phyloP scores from a whole-genome alignment of 2,113 vertebrate species.

The Paratilapia polleni region DNA sequence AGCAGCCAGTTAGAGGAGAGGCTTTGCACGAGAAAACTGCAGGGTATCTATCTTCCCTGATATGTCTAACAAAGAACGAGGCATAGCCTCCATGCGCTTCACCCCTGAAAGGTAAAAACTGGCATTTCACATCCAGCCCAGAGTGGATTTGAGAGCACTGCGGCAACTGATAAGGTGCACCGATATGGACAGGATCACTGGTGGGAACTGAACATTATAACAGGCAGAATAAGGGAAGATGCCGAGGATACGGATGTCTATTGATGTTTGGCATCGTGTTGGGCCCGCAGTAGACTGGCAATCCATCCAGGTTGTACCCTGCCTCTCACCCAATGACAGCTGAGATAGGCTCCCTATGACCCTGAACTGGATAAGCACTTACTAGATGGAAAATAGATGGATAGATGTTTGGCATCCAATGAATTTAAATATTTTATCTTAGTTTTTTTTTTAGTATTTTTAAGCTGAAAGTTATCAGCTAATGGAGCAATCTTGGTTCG shows the following conservation, averaged over 20 bases:
- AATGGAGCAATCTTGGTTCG: neutral
- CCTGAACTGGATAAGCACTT: neutral
- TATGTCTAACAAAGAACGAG: too few species aligned
- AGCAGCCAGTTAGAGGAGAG: neutral
- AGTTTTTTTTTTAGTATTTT: too few species aligned
- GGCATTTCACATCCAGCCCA: neutral
- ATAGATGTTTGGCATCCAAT: neutral
- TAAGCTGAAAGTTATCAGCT: neutral
- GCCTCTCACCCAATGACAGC: neutral
- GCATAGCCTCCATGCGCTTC: neutral
- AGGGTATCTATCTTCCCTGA: neutral
- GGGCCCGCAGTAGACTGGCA: too few species aligned
- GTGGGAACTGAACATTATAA: neutral
- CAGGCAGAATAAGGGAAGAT: neutral
- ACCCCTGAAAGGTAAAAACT: accelerated
- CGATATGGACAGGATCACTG: neutral
- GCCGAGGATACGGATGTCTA: accelerated
- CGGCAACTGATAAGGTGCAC: neutral
- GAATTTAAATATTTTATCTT: neutral
- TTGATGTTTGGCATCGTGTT: too few species aligned
- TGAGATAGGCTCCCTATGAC: neutral
- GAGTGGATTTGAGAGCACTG: neutral
- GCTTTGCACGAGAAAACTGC: neutral
- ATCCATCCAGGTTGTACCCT: neutral
- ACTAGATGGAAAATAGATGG: neutral